Evolutionary conservation across 2,888 invertebrate genomes (phyloP).

Genomic region (Colletes collaris): DNA sequence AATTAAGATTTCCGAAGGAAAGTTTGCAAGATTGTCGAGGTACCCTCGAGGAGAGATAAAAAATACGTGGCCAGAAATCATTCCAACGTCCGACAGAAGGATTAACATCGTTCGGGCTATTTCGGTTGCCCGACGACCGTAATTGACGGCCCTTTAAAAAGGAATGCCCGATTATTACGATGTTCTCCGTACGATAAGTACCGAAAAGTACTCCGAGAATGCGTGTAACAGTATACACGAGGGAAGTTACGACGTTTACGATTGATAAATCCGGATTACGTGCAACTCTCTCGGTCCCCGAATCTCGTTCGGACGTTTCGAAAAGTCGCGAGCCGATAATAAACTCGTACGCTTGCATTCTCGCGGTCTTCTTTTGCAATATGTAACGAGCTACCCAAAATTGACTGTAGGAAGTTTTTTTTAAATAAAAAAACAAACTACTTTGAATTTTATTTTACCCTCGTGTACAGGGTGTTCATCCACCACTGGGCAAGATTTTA

Average conservation of each 20-base stretch:
- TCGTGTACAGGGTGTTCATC: too few relatives aligned
- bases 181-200: too few relatives aligned
- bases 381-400: too few relatives aligned
- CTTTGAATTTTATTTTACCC: too few relatives aligned
- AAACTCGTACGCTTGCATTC: slow-evolving; percentile 6
- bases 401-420: too few relatives aligned
- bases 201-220: too few relatives aligned
- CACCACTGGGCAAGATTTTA: too few relatives aligned
- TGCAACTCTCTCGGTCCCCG: neutral
- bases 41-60: neutral
- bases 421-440: too few relatives aligned
- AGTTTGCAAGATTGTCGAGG: neutral
- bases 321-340: slow-evolving; percentile 25
- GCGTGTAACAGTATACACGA: neutral
- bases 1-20: neutral
- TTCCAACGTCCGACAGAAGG: neutral
- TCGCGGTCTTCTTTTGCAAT: too few relatives aligned
- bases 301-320: neutral
- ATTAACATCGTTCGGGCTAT: neutral
- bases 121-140: neutral
- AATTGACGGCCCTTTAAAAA: slow-evolving; percentile 7
- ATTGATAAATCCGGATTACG: slow-evolving; percentile 40
- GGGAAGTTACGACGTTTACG: slow-evolving; percentile 29
- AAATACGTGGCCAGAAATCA: neutral
- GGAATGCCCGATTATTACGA: neutral